Percentiles rank a stretch among this genome's conserved stretches.
These are phyloP conservation scores for Netta rufina DNA, from an alignment of 2,797 vertebrate species.

Conservation along the genomic window DNA sequence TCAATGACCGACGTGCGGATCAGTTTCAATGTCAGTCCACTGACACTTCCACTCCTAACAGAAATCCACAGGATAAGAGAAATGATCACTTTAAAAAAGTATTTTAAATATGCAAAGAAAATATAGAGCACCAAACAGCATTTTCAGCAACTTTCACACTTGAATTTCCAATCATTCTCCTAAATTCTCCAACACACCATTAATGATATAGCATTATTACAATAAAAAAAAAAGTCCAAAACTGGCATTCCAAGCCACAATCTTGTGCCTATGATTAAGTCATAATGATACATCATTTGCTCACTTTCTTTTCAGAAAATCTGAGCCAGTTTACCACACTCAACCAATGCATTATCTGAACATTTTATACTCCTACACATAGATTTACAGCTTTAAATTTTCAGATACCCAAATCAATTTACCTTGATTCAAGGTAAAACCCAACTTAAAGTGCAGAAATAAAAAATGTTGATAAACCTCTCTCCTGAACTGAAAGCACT, in stretches of 20 bases:
- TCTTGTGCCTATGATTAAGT: background rate
- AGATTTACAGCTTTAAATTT: conserved; percentile 19
- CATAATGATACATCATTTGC: background rate
- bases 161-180: background rate
- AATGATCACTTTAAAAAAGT: background rate
- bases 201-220: background rate
- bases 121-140: background rate
- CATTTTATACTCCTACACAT: background rate
- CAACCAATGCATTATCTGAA: background rate
- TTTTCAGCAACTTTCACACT: background rate
- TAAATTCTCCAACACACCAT: background rate
- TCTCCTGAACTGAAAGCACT: conserved; percentile 16
- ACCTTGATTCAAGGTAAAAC: conserved; percentile 26
- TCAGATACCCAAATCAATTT: background rate
- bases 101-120: background rate
- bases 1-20: conserved; percentile 96
- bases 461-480: conserved; percentile 41
- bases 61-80: background rate
- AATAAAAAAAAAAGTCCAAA: background rate
- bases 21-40: conserved; percentile 93
- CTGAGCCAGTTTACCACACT: background rate
- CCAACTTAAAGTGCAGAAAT: conserved; percentile 14
- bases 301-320: background rate
- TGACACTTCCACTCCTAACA: conserved; percentile 94
- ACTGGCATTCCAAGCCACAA: background rate